Evolutionary conservation across 2,888 invertebrate genomes (phyloP).

Genomic region (Automeris io): DNA sequence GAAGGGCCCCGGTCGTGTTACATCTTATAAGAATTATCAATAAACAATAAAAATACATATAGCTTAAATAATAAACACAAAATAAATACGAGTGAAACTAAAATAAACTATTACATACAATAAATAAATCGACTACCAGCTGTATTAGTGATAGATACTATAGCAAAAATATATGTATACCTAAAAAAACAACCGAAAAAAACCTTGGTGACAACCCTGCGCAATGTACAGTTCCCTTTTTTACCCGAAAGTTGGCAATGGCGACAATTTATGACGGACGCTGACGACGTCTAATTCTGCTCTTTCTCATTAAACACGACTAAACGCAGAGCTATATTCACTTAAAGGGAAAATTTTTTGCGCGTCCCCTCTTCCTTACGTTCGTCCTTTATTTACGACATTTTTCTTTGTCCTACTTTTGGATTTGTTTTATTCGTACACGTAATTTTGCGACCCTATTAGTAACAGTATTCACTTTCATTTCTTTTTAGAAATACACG

Average conservation of each 20-base stretch:
- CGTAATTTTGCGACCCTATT: slow-evolving; percentile 8
- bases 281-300: slow-evolving; percentile 62
- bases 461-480: too few species aligned
- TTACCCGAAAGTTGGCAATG: slow-evolving; percentile 31
- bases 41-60: too few species aligned
- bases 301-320: slow-evolving; percentile 63
- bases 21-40: too few species aligned
- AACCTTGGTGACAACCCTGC: slow-evolving; percentile 6
- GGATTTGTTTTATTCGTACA: slow-evolving; percentile 3
- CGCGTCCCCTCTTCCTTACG: slow-evolving; percentile 10
- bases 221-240: slow-evolving; percentile 15
- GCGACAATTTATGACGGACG: slow-evolving; percentile 69
- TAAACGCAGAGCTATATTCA: slow-evolving; percentile 61
- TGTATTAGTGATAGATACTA: too few species aligned
- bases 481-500: too few species aligned
- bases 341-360: slow-evolving; percentile 50
- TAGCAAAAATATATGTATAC: too few species aligned
- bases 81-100: too few species aligned
- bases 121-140: too few species aligned
- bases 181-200: too few species aligned
- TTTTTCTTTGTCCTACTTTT: slow-evolving; percentile 8
- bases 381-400: slow-evolving; percentile 28
- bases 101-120: too few species aligned
- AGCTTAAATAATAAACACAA: too few species aligned
- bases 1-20: too few species aligned